Evolutionary conservation across 2,888 invertebrate genomes (phyloP), one percentile per base, ranked within the genome.

Genomic region (Gisinianus flammeolus): DNA sequence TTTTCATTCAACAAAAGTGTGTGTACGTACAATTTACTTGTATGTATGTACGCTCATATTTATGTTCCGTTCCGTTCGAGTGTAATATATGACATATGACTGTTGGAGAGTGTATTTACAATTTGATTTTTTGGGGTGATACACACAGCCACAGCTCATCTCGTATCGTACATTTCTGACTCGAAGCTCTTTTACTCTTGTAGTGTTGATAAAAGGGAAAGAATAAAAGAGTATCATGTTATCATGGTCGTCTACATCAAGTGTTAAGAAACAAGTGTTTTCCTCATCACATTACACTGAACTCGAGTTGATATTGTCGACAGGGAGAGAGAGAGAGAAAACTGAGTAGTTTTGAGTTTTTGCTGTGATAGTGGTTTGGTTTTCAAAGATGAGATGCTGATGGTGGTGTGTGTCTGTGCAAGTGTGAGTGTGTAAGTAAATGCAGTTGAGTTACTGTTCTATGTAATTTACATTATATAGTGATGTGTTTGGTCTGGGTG

Each of bases 371-470:
- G 12, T 5, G 12, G 12, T 35, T 8, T 35, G 35, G 12, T 35
- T 8, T 12, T 35, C 35, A 35, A n/a, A 35, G 35, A 28, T 68
- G 35, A 35, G 33, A 22, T 35, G 68, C 10, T 28, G 35, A 68
- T 28, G 16, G 31, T 30, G 66, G 33, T 6, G 6, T 54, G 70
- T 4, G 69, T 35, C n/a, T 33, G n/a, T 12, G 35, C 22, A 35
- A 22, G 22, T 31, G 69, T 22, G 33, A 22, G 35, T 35, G 24
- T 69, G n/a, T 69, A 35, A 5, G 12, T 69, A 69, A 19, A 58
- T 71, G 71, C 58, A 71, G 4, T 56, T 71, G 56, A 31, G 58
- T 19, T 28, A 71, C 56, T 71, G 71, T 56, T 70, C 24, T 54
- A 54, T 54, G 28, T 28, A 71, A 58, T 71, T 56, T 71, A 22